Evolutionary conservation across 2,888 invertebrate species (phyloP), one percentile per base, ranked within the genome.

Genomic region (Andrena chrysosceles): DNA sequence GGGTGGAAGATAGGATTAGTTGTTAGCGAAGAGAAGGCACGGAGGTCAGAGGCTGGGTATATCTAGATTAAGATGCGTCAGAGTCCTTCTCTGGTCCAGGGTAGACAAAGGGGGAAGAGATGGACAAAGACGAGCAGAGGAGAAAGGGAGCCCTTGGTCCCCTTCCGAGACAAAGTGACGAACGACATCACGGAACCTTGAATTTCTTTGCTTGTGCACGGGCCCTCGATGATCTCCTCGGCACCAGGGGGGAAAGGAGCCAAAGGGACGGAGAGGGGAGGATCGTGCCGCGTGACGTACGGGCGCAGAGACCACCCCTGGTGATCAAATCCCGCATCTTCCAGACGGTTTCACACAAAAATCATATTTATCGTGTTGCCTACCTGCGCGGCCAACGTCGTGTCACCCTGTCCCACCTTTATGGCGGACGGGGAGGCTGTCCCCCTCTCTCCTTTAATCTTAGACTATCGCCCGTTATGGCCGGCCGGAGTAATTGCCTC

Each of bases 271-370:
- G 7, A 66, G 33, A 10, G 71, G 48, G 29, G 79, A 85, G 83
- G 84, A 85, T 85, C 86, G 83, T 86, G 82, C 64, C 79, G 81
- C 70, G 85, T 93, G 93, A 93, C 89, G 91, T 91, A 93, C 91
- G 93, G 88, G 89, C 85, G 84, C 92, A 88, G 88, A 88, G 93
- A 93, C 93, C 93, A 93, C 93, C 93, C 92, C 87, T 91, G 91
- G 91, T 87, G 93, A 91, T 90, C 90, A 89, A 90, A 90, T 89
- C 79, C 87, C 87, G 85, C 85, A 85, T 89, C 88, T 91, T 91
- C 89, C 91, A 91, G 89, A 89, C 90, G 91, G 91, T 91, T 92
- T 92, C 91, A 92, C 91, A 92, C 91, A 91, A 92, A 91, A 92
- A 91, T 91, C 87, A 90, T 91, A 93, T 92, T 92, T 93, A 92